phyloP scores from a whole-genome alignment of 2,888 invertebrate species.

The Lottia gigantea region DNA sequence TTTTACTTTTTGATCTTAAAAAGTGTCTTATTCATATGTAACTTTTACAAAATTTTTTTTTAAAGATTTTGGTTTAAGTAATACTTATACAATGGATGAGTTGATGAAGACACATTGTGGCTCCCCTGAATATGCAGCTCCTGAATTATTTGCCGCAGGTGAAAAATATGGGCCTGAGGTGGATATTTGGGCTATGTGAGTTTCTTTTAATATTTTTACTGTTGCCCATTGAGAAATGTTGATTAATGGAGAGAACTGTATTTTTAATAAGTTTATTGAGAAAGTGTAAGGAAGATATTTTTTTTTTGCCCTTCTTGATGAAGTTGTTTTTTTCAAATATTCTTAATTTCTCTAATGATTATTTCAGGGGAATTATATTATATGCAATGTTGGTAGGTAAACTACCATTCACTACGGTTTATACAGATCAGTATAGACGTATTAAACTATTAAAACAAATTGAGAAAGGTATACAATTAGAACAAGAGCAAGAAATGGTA shows the following conservation, averaged over 20 bases:
- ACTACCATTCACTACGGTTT: slow-evolving; percentile 74
- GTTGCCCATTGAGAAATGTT: no score
- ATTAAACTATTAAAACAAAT: slow-evolving; percentile 76
- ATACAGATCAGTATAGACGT: slow-evolving; percentile 70
- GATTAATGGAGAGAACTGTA: not conserved
- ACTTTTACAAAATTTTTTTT: not conserved
- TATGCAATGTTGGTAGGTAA: slow-evolving; percentile 82
- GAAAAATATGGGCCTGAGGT: slow-evolving; percentile 81
- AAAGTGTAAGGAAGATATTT: no score
- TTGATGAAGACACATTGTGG: slow-evolving; percentile 82
- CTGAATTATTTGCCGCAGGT: slow-evolving; percentile 79
- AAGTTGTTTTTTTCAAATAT: no score
- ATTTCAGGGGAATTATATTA: slow-evolving; percentile 77
- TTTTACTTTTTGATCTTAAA: no score
- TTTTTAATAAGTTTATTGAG: not conserved
- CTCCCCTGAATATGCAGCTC: slow-evolving; percentile 83
- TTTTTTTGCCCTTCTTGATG: no score
- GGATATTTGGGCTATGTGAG: slow-evolving; percentile 83
- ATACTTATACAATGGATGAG: slow-evolving; percentile 74
- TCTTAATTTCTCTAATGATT: not conserved
- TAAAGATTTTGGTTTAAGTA: slow-evolving; percentile 81
- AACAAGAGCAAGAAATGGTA: slow-evolving; percentile 70
- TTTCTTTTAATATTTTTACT: slow-evolving; percentile 30
- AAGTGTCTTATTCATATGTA: no score
- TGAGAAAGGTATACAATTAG: slow-evolving; percentile 75